Evolutionary conservation across 2,113 vertebrate species (phyloP).

Genomic region (Scortum barcoo): DNA sequence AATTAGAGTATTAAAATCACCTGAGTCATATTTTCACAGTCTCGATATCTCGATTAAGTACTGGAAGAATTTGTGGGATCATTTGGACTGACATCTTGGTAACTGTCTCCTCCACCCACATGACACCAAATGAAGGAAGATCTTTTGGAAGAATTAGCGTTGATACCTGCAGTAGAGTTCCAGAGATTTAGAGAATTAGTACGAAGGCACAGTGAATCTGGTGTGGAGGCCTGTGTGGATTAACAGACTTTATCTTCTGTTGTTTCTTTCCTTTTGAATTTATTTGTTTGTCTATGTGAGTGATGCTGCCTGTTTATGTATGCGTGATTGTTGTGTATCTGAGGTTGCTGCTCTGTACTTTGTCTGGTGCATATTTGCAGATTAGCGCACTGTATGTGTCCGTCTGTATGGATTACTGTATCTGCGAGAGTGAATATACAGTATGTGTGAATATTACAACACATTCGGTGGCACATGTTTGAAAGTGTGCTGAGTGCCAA

Average conservation of each 20-base stretch:
- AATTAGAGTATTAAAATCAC: neutral
- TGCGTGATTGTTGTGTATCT: neutral
- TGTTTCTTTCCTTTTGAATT: neutral
- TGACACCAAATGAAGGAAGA: neutral
- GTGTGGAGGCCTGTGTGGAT: neutral
- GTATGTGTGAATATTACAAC: neutral
- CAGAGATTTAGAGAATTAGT: neutral
- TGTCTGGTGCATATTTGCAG: neutral
- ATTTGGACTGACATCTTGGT: too few relatives aligned
- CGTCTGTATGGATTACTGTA: neutral
- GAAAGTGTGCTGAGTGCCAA: neutral
- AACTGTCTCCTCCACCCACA: neutral
- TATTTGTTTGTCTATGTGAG: neutral
- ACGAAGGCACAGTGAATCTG: neutral
- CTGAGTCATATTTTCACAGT: neutral
- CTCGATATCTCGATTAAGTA: neutral
- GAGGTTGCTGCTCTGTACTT: neutral
- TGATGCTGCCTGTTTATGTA: neutral
- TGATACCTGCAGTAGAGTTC: too few relatives aligned
- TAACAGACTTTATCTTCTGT: neutral
- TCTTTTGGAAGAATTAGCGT: neutral
- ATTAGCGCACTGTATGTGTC: conserved; percentile 6
- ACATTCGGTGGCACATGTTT: conserved; percentile 5
- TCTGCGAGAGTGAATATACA: neutral
- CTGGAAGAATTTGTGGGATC: too few relatives aligned